A percentile compares a stretch with the other conserved stretches of the same genome.
phyloP scores from a whole-genome alignment of 1,140 invertebrate genomes.

The Pectinophora gossypiella region DNA sequence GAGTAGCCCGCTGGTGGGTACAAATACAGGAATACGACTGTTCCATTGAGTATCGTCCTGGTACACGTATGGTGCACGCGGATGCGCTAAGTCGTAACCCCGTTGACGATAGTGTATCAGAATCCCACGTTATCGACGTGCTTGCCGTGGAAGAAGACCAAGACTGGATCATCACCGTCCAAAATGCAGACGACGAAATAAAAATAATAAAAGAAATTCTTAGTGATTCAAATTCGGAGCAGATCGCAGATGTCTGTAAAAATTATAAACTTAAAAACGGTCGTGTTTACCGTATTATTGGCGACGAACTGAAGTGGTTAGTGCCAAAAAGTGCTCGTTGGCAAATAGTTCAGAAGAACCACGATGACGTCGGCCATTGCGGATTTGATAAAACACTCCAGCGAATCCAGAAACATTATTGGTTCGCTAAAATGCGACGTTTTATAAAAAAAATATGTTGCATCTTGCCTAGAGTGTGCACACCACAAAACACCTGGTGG shows the following conservation, averaged over 20 bases:
- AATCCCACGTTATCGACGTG: slow-evolving; percentile 8
- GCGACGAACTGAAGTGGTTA: slow-evolving; percentile 24
- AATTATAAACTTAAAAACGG: slow-evolving; percentile 14
- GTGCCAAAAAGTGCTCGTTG: slow-evolving; percentile 29
- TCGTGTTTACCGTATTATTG: slow-evolving; percentile 24
- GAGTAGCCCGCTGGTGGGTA: slow-evolving; percentile 36
- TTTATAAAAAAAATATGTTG: slow-evolving; percentile 27
- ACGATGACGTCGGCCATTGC: slow-evolving; percentile 46
- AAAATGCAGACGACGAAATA: slow-evolving; percentile 18
- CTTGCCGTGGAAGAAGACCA: slow-evolving; percentile 8
- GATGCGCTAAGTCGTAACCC: slow-evolving; percentile 42
- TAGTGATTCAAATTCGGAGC: slow-evolving; percentile 7
- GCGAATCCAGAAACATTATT: slow-evolving; percentile 33
- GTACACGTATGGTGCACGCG: slow-evolving; percentile 36
- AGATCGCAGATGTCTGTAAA: slow-evolving; percentile 13
- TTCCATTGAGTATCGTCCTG: slow-evolving; percentile 30
- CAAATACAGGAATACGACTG: slow-evolving; percentile 37
- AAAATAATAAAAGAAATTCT: slow-evolving; percentile 16
- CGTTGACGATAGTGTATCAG: background rate
- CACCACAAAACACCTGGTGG: slow-evolving; percentile 31
- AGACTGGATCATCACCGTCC: slow-evolving; percentile 27
- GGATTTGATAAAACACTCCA: slow-evolving; percentile 32
- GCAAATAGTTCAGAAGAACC: slow-evolving; percentile 34
- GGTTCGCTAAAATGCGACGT: slow-evolving; percentile 33
- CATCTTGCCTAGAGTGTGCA: slow-evolving; percentile 29